Evolutionary conservation across 1,140 invertebrate genomes (phyloP).

Genomic region (Leptinotarsa undecemlineata): DNA sequence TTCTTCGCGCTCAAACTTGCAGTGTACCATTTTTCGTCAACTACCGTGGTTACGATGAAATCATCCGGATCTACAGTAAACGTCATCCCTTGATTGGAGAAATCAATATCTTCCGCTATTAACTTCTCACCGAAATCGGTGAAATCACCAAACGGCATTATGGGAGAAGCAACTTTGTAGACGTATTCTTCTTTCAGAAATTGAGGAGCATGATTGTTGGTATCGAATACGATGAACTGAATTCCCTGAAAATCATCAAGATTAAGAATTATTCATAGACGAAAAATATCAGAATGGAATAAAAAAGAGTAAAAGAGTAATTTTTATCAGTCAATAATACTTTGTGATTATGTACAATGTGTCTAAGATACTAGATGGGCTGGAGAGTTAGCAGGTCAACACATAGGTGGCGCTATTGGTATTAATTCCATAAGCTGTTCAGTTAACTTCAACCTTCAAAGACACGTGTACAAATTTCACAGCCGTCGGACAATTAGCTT

Average conservation of each 20-base stretch:
- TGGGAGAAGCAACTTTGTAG: constrained; percentile 42
- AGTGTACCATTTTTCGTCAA: constrained; percentile 25
- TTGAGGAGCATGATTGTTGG: constrained; percentile 31
- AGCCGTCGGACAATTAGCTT: too few species aligned
- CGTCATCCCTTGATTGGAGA: constrained; percentile 38
- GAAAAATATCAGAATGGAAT: neutral
- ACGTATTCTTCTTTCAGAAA: constrained; percentile 27
- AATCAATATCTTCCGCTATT: constrained; percentile 38
- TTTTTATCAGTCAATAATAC: neutral
- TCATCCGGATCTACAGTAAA: constrained; percentile 35
- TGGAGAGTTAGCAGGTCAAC: neutral
- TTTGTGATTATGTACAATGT: neutral
- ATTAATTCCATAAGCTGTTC: too few species aligned
- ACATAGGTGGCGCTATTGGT: too few species aligned
- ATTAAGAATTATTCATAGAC: neutral
- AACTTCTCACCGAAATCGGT: constrained; percentile 35
- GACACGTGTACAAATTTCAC: too few species aligned
- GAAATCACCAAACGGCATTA: constrained; percentile 36
- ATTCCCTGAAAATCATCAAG: neutral
- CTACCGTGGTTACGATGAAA: constrained; percentile 24
- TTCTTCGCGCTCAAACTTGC: constrained; percentile 27
- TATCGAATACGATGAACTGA: constrained; percentile 16
- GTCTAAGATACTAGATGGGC: neutral
- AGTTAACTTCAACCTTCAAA: too few species aligned
- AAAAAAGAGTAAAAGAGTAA: neutral